These are phyloP conservation scores for Rhincodon typus DNA, from an alignment of 2,797 vertebrate species.

Conservation along the genomic window DNA sequence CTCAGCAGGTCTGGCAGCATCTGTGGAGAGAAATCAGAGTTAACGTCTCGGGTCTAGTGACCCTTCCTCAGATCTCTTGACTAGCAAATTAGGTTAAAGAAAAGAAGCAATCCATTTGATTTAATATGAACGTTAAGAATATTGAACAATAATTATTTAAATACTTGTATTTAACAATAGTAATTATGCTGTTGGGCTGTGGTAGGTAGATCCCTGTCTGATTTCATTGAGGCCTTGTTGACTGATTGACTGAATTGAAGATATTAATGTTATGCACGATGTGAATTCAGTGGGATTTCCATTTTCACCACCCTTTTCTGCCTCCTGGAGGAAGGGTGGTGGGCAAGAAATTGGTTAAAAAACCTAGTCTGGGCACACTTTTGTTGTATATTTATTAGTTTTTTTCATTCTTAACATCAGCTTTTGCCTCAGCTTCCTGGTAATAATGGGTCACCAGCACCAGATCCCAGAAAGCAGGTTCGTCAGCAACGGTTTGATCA, in stretches of 20 bases:
- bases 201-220: background rate
- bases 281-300: background rate
- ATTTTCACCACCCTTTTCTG: background rate
- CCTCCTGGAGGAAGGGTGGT: no score
- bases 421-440: constrained; percentile 53
- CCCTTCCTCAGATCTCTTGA: no score
- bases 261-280: background rate
- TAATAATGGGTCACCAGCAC: constrained; percentile 50
- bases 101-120: background rate
- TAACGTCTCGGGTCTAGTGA: no score
- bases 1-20: no score
- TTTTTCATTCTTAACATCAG: constrained; percentile 47
- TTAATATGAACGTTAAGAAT: background rate
- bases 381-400: constrained; percentile 41
- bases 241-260: background rate
- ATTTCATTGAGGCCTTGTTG: background rate
- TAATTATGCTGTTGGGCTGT: background rate
- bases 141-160: background rate
- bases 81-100: background rate
- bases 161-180: no score
- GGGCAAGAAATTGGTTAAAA: background rate
- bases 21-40: no score
- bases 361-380: background rate
- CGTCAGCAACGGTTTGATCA: constrained; percentile 50
- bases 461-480: constrained; percentile 53